Conservation (phyloP, 2,797 vertebrate species). For the Crocodylus rhombifer region DNA sequence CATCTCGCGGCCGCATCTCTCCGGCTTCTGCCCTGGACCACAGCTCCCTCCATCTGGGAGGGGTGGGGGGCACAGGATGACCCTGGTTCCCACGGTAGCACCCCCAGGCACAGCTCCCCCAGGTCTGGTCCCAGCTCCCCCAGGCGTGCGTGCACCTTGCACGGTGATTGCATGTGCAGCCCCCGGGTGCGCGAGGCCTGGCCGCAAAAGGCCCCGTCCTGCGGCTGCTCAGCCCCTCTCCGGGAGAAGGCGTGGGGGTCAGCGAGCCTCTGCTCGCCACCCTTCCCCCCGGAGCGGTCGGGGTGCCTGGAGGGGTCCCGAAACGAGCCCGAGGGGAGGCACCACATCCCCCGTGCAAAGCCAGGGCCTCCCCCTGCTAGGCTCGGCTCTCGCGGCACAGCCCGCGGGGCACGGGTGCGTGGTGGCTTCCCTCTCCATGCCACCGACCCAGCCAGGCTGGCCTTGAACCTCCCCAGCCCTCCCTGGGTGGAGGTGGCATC, state of each 20-base stretch:
- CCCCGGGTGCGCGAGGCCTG: neutral
- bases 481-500: too few species aligned
- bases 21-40: accelerated
- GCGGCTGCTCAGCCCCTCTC: neutral
- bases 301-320: accelerated
- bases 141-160: accelerated
- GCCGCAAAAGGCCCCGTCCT: neutral
- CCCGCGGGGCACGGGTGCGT: neutral
- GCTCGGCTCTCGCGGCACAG: neutral
- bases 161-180: neutral
- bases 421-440: too few species aligned
- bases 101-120: neutral
- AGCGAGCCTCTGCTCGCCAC: too few species aligned
- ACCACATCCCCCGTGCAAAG: neutral
- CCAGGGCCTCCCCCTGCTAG: neutral
- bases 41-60: too few species aligned
- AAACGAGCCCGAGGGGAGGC: neutral
- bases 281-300: too few species aligned
- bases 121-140: too few species aligned
- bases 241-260: neutral
- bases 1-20: neutral
- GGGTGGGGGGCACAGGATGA: neutral
- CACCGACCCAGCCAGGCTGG: too few species aligned
- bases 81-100: neutral
- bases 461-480: too few species aligned